Conservation (phyloP, 2,113 vertebrate species). For the Dromiciops gliroides region DNA sequence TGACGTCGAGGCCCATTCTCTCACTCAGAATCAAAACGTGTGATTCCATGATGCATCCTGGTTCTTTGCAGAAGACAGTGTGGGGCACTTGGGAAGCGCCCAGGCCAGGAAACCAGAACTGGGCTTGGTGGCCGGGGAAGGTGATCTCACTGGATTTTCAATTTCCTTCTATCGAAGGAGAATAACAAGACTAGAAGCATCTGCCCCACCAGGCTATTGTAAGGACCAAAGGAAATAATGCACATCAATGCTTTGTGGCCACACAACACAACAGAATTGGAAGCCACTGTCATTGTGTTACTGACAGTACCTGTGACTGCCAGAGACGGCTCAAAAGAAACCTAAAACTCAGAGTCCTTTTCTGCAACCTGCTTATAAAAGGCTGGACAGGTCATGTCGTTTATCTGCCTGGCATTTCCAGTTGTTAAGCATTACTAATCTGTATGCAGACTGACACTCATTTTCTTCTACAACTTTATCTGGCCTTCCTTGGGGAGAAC, state of each 20-base stretch:
- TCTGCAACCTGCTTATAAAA: background rate
- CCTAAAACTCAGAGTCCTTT: background rate
- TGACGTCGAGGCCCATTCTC: background rate
- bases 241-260: background rate
- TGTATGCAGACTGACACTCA: background rate
- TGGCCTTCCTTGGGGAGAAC: constrained; percentile 48
- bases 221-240: background rate
- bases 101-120: too few relatives aligned
- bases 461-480: constrained; percentile 57
- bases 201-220: background rate
- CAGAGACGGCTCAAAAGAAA: background rate
- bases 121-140: background rate
- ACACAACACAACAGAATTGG: background rate
- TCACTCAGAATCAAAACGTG: background rate
- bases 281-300: background rate
- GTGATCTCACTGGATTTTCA: background rate
- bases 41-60: background rate
- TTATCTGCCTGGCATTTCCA: background rate
- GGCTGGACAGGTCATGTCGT: background rate
- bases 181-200: background rate
- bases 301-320: background rate
- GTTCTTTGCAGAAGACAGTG: background rate
- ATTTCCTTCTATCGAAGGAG: background rate
- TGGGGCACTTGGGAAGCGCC: too few relatives aligned
- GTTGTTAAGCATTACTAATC: constrained; percentile 3